A percentile compares a stretch with the other conserved stretches of the same genome.
Conservation (phyloP, 2,113 vertebrate species). For the Rana temporaria region DNA sequence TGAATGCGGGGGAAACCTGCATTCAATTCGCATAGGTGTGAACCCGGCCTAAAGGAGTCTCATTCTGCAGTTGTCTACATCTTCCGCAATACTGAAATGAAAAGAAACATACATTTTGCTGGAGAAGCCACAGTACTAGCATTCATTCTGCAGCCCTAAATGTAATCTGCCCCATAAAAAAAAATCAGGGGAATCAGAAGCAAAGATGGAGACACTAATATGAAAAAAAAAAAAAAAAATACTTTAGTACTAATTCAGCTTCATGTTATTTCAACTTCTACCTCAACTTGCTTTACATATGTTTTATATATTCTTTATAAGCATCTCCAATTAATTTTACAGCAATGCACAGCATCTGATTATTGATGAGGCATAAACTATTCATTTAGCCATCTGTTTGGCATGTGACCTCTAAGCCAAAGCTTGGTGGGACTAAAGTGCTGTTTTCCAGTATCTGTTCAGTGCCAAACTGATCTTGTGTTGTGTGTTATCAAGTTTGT, state of each 20-base stretch:
- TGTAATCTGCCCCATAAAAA: no score
- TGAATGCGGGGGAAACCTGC: no score
- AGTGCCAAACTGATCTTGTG: neutral
- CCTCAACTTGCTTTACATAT: neutral
- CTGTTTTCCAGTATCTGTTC: slow-evolving; percentile 10
- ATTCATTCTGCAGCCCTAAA: no score
- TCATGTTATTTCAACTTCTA: neutral
- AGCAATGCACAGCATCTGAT: neutral
- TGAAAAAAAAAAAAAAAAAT: no score
- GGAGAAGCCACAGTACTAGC: no score
- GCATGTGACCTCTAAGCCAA: slow-evolving; percentile 10
- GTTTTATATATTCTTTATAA: neutral
- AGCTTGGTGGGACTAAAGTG: neutral
- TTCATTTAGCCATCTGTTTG: neutral
- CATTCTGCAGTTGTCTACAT: no score
- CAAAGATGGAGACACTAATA: no score
- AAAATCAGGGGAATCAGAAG: no score
- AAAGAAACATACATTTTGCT: no score
- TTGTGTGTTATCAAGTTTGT: slow-evolving; percentile 4
- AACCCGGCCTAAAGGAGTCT: no score
- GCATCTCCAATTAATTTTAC: neutral
- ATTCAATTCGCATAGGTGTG: no score
- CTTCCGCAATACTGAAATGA: no score
- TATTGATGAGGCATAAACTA: slow-evolving; percentile 3
- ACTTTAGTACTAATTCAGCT: neutral